These are phyloP conservation scores for Lithobates pipiens DNA, from an alignment of 2,797 vertebrate genomes.

Conservation along the genomic window DNA sequence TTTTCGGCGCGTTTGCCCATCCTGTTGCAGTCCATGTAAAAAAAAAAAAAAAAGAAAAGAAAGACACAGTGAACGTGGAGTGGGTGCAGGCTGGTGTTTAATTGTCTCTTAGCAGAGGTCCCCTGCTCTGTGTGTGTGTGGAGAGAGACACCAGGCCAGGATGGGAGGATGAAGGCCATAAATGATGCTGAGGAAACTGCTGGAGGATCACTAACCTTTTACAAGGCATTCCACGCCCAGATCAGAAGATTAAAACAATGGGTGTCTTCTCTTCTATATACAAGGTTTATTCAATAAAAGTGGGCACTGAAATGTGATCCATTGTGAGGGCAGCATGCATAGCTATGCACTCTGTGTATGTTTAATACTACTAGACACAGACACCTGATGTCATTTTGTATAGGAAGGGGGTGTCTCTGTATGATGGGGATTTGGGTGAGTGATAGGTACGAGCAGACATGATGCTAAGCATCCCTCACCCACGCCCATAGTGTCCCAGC, in stretches of 20 bases:
- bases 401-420: no score
- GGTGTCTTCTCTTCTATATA: no score
- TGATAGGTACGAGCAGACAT: not conserved
- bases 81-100: not conserved
- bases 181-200: not conserved
- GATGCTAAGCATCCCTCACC: conserved; percentile 13
- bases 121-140: conserved; percentile 9
- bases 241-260: no score
- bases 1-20: not conserved
- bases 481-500: conserved; percentile 45
- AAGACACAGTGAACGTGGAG: not conserved
- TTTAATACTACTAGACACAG: no score
- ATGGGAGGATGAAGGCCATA: no score
- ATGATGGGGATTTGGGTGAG: no score
- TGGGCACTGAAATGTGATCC: no score
- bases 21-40: not conserved
- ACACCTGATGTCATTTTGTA: no score
- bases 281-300: no score
- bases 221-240: not conserved
- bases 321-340: no score
- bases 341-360: no score
- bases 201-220: no score
- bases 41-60: not conserved
- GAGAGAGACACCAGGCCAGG: not conserved
- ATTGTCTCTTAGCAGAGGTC: conserved; percentile 19